Evolutionary conservation across 2,888 invertebrate genomes (phyloP), one percentile per base, ranked within the genome.

Genomic region (Spialia ferax): DNA sequence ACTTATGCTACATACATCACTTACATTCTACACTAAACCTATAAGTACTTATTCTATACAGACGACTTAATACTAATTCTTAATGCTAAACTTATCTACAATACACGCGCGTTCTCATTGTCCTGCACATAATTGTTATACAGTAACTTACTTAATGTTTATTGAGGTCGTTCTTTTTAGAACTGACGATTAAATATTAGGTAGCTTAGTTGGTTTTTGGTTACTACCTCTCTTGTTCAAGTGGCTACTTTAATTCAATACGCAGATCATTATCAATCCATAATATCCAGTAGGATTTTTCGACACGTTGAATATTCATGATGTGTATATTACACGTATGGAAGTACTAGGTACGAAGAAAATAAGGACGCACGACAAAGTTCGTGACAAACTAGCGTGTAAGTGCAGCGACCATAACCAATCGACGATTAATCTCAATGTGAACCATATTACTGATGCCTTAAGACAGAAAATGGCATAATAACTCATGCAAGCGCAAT

Each of bases 341-440:
- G 13, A 15, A 1, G 45, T 42, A 42, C 15, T 38, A 38, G n/a
- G 8, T 59, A 42, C 32, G 68, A 78, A 77, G 74, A 82, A 87
- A 91, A 89, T 88, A 87, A 84, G 87, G 83, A 85, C 87, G 79
- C 88, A 88, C 87, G 87, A 82, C 77, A 82, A 74, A 82, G 77
- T 85, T 88, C 91, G 91, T 91, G 91, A 86, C 85, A 79, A 79
- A 71, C 75, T 86, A 74, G 87, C 89, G 86, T 89, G 88, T 75
- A 70, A 63, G 63, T 69, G 71, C 78, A 77, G 69, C 70, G 52
- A 75, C 52, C 50, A 57, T 65, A 65, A 54, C 60, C 60, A 66
- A 66, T 45, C 45, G 18, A 29, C 22, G 0, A 32, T 55, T 54
- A 29, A 66, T 66, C 52, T 54, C 29, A 45, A 66, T 54, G 11